phyloP scores from a whole-genome alignment of 1,140 invertebrate genomes.

The Sycobia sp. region DNA sequence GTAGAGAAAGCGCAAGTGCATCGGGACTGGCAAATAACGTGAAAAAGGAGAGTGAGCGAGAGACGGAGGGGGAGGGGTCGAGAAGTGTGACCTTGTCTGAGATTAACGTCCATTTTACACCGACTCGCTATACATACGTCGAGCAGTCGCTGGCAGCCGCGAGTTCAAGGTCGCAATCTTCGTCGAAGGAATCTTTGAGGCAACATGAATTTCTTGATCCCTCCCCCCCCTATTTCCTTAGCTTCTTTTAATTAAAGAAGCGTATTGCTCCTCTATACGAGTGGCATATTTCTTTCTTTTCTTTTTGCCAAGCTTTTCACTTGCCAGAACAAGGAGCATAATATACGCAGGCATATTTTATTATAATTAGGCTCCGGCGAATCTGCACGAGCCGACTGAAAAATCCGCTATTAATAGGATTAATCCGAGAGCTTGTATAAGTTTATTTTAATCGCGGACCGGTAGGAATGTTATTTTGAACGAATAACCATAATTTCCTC shows the following conservation, averaged over 20 bases:
- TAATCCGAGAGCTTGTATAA: not conserved
- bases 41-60: not conserved
- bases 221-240: not conserved
- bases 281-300: not conserved
- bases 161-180: conserved; percentile 49
- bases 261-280: conserved; percentile 10
- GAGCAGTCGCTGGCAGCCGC: conserved; percentile 40
- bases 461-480: too few relatives aligned
- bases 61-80: conserved; percentile 20
- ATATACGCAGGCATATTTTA: conserved; percentile 6
- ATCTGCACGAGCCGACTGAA: not conserved
- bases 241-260: conserved; percentile 22
- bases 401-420: conserved; percentile 5
- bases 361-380: not conserved
- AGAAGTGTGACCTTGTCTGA: conserved; percentile 38
- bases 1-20: not conserved
- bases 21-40: not conserved
- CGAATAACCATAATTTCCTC: too few relatives aligned
- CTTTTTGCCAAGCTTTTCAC: not conserved
- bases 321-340: not conserved
- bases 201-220: conserved; percentile 21
- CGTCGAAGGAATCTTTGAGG: conserved; percentile 6
- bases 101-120: conserved; percentile 46
- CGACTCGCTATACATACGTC: conserved; percentile 36
- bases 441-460: not conserved